Evolutionary conservation across 1,140 invertebrate species (phyloP), one percentile per base, ranked within the genome.

Genomic region (Schlechtendalia chinensis): DNA sequence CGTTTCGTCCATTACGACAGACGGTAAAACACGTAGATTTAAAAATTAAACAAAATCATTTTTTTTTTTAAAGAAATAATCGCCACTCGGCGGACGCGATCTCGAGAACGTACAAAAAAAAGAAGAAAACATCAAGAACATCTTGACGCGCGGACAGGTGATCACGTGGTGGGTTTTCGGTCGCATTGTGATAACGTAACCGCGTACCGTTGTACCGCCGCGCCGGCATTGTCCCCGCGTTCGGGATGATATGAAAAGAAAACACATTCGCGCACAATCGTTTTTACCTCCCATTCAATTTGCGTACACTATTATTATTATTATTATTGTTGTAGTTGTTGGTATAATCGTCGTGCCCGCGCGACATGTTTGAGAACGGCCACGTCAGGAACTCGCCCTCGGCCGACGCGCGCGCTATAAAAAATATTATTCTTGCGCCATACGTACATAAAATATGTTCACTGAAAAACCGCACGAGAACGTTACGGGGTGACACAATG

Each of bases 71-170:
- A n/a, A n/a, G n/a, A n/a, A n/a, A n/a, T n/a, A n/a, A n/a, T n/a
- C n/a, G n/a, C n/a, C n/a, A n/a, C n/a, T n/a, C n/a, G n/a, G n/a
- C n/a, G n/a, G n/a, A n/a, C n/a, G n/a, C n/a, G n/a, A n/a, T n/a
- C n/a, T n/a, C n/a, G n/a, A n/a, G n/a, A n/a, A n/a, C n/a, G n/a
- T n/a, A n/a, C n/a, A n/a, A n/a, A n/a, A n/a, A n/a, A n/a, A n/a
- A 45, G n/a, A n/a, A 61, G 19, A 67, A 12, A 45, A 67, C 45
- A 22, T 45, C 16, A 14, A 67, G 65, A 47, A 69, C 65, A 24
- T 69, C 65, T 69, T 69, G 65, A 69, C 65, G 32, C 45, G n/a
- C n/a, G 32, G 65, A 75, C 72, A 59, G 72, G 72, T 75, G 72
- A 75, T 56, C 53, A 72, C 69, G 24, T n/a, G 10, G 19, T 45